Base-by-base conservation (phyloP, 2,797 vertebrate genomes). In the Chromobotia macracanthus region DNA sequence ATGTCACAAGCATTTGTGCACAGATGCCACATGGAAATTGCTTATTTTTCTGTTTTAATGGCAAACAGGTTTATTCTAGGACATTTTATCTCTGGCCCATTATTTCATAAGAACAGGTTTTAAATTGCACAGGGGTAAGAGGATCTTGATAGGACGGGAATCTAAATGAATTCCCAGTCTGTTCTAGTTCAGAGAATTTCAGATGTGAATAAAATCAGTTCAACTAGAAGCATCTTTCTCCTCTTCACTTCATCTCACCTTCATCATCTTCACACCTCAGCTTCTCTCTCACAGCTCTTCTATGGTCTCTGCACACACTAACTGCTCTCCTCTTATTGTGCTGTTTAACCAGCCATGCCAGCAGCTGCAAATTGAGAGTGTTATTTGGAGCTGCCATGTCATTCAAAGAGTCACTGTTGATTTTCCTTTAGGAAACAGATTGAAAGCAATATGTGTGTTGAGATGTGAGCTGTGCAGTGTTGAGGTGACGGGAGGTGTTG, bases 341-440 rank as follows among this genome's bases (percentile, higher is more conserved):
- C n/a, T n/a, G n/a, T n/a, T n/a, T n/a, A n/a, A n/a, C 51, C 44
- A 69, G 53, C 79, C 72, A 35, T 80, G 79, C 72, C 63, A 25
- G 38, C 13, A 15, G 64, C 72, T 80, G 23, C 61, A 80, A 68
- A 68, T 69, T 68, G 71, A 61, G 53, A 25, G 64, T 61, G 48
- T 80, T 69, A 68, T 75, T 80, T 74, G 65, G 72, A 69, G 64
- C 64, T 46, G 0, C 69, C 64, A 44, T 25, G 15, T 51, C 41
- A 2, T 75, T 75, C 55, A 75, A 25, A 61, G 28, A 69, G 8
- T 46, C 10, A 4, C 18, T 53, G 51, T 18, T 53, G 18, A 18
- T 53, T 5, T n/a, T n/a, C 11, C 15, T 53, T 46, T 13, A 46
- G 2, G 44, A 4, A 53, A 19, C 18, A 53, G 6, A 16, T 18